Percentiles rank a stretch among this genome's conserved stretches.
Conservation (phyloP, 2,888 invertebrate genomes). For the Orgyia antiqua region DNA sequence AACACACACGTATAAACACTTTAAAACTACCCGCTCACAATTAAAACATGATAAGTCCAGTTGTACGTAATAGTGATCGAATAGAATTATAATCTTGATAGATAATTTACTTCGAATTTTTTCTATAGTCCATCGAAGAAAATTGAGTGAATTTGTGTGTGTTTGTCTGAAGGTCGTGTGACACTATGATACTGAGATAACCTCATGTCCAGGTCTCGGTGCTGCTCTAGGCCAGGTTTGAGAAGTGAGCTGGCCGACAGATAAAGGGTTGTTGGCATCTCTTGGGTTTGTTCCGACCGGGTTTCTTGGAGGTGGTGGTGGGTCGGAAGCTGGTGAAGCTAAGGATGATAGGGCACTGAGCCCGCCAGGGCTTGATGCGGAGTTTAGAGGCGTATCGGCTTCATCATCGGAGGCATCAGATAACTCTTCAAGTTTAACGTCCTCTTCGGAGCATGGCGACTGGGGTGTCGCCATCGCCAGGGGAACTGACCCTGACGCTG, state of each 20-base stretch:
- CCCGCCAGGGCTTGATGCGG: slow-evolving; percentile 71
- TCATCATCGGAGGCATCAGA: slow-evolving; percentile 80
- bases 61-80: slow-evolving; percentile 22
- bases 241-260: slow-evolving; percentile 92
- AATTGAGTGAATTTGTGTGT: slow-evolving; percentile 27
- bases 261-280: slow-evolving; percentile 94
- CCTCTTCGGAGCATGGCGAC: slow-evolving; percentile 89
- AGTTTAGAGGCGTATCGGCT: slow-evolving; percentile 72
- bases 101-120: slow-evolving; percentile 28
- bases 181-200: slow-evolving; percentile 73
- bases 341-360: slow-evolving; percentile 75
- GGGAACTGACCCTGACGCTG: slow-evolving; percentile 83
- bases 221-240: slow-evolving; percentile 74
- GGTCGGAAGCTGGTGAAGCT: slow-evolving; percentile 88
- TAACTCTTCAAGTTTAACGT: slow-evolving; percentile 82
- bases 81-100: slow-evolving; percentile 26
- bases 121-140: slow-evolving; percentile 30
- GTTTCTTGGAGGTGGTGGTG: slow-evolving; percentile 79
- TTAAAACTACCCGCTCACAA: slow-evolving; percentile 23
- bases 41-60: slow-evolving; percentile 17
- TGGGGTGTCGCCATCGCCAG: slow-evolving; percentile 87
- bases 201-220: slow-evolving; percentile 60
- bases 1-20: slow-evolving; percentile 22
- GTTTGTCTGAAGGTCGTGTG: slow-evolving; percentile 17
- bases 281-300: slow-evolving; percentile 95